Evolutionary conservation across 2,888 invertebrate species (phyloP).

Genomic region (Leptinotarsa rubiginosa): DNA sequence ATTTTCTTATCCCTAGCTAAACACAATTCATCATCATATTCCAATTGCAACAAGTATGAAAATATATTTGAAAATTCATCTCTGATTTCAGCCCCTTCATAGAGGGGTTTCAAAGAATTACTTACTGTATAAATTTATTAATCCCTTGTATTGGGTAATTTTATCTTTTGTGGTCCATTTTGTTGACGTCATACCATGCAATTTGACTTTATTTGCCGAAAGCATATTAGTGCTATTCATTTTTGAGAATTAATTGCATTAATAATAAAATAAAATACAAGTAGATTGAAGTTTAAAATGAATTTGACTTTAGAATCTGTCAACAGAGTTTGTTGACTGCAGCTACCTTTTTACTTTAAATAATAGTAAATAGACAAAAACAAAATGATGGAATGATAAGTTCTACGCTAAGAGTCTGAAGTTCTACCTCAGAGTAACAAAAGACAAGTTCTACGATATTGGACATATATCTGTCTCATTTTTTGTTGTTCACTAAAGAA

Average conservation of each 20-base stretch:
- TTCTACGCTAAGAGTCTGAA: too few species aligned
- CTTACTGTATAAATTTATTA: slow-evolving; percentile 75
- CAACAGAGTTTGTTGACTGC: not conserved
- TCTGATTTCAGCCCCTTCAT: too few species aligned
- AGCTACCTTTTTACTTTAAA: not conserved
- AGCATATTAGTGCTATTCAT: slow-evolving; percentile 66
- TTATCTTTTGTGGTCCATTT: slow-evolving; percentile 77
- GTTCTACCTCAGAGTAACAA: too few species aligned
- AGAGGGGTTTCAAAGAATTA: slow-evolving; percentile 18
- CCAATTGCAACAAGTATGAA: not conserved
- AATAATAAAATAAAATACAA: not conserved
- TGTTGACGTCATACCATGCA: slow-evolving; percentile 74
- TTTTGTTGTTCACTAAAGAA: too few species aligned
- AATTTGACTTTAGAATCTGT: slow-evolving; percentile 2
- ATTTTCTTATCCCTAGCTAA: slow-evolving; percentile 74
- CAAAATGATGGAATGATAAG: too few species aligned
- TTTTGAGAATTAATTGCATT: slow-evolving; percentile 27
- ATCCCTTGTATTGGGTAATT: slow-evolving; percentile 74
- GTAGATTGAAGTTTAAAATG: not conserved
- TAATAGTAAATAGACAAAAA: too few species aligned
- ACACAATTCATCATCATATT: not conserved
- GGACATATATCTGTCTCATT: too few species aligned
- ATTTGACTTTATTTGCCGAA: slow-evolving; percentile 71
- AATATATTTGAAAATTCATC: too few species aligned
- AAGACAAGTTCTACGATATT: too few species aligned